Percentiles rank a stretch among this genome's conserved stretches.
Conservation (phyloP, 2,888 invertebrate species). For the Dexiosoma caninum region DNA sequence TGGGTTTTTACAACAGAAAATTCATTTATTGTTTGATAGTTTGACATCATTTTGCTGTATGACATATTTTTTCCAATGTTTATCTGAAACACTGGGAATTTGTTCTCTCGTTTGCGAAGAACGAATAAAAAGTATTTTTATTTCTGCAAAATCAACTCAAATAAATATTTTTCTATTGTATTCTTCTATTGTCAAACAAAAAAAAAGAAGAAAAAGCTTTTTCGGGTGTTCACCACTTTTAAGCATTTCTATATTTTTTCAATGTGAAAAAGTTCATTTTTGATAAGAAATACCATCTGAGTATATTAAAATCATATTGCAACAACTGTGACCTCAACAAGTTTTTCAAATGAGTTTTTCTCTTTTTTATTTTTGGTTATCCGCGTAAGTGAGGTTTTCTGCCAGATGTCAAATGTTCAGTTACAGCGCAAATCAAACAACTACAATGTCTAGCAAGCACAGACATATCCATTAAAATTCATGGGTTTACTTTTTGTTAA, state of each 20-base stretch:
- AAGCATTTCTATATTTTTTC: background rate
- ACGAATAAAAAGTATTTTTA: background rate
- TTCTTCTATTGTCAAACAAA: too few relatives aligned
- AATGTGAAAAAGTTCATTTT: background rate
- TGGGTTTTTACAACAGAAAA: background rate
- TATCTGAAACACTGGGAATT: background rate
- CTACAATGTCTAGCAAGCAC: background rate
- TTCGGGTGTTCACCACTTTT: background rate
- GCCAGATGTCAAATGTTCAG: constrained; percentile 31
- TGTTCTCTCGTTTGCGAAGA: background rate
- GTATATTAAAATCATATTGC: constrained; percentile 4
- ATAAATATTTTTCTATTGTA: background rate
- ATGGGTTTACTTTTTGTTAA: background rate
- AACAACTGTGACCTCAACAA: background rate
- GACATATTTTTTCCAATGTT: constrained; percentile 4
- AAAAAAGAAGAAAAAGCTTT: too few relatives aligned
- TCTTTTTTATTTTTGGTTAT: background rate
- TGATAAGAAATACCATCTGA: background rate
- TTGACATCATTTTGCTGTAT: constrained; percentile 24
- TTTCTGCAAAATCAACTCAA: background rate
- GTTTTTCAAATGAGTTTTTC: background rate
- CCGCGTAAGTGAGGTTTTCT: background rate
- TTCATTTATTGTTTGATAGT: constrained; percentile 34
- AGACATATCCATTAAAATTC: constrained; percentile 14
- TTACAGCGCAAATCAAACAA: background rate